These are phyloP conservation scores for Dendrolimus kikuchii DNA, from an alignment of 1,140 invertebrate species.

Conservation along the genomic window DNA sequence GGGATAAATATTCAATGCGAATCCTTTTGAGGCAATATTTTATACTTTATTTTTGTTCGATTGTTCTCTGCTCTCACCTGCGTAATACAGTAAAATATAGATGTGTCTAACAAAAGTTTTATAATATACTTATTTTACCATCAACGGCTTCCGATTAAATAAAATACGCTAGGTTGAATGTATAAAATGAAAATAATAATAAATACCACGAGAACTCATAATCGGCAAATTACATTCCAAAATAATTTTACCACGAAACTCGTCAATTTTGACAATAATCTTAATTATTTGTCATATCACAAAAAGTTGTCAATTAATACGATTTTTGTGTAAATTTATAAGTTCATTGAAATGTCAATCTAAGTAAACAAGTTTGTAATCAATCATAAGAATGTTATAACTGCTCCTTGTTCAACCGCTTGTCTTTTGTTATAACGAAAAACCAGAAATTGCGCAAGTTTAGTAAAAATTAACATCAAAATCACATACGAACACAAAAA, in stretches of 20 bases:
- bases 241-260: background rate
- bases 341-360: conserved; percentile 37
- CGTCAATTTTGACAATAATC: background rate
- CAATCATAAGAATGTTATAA: conserved; percentile 68
- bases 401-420: conserved; percentile 54
- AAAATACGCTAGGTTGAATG: too few relatives aligned
- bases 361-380: conserved; percentile 64
- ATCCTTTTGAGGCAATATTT: conserved; percentile 69
- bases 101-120: background rate
- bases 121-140: background rate
- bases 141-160: too few relatives aligned
- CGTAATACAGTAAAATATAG: conserved; percentile 41
- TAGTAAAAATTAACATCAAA: conserved; percentile 68
- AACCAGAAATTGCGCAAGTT: conserved; percentile 51
- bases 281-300: background rate
- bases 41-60: conserved; percentile 55
- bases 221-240: too few relatives aligned
- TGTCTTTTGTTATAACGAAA: conserved; percentile 37
- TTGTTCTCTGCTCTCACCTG: conserved; percentile 59
- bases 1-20: conserved; percentile 70
- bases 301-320: background rate
- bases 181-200: too few relatives aligned
- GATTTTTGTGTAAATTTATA: background rate
- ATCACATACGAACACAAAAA: conserved; percentile 63
- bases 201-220: too few relatives aligned